phyloP scores from a whole-genome alignment of 2,113 vertebrate genomes.

The Laticauda laticaudata region DNA sequence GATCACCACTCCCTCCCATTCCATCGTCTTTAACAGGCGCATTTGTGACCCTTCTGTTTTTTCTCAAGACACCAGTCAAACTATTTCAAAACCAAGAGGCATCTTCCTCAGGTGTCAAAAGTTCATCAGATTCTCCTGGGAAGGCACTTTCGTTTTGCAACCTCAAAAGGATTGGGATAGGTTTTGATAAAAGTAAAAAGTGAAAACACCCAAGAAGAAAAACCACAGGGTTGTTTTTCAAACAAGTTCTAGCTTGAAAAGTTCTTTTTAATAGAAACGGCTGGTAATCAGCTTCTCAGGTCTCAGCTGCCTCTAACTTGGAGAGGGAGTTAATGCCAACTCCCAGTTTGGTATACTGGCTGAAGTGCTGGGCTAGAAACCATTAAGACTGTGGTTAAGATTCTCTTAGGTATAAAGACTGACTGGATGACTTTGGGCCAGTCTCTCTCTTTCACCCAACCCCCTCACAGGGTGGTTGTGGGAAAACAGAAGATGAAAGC shows the following conservation, averaged over 20 bases:
- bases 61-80: slow-evolving; percentile 1
- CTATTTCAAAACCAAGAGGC: slow-evolving; percentile 5
- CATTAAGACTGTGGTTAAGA: background rate
- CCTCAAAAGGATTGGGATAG: background rate
- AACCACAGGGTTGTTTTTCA: background rate
- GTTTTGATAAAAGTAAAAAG: background rate
- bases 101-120: background rate
- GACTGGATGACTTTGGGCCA: background rate
- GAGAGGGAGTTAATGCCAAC: background rate
- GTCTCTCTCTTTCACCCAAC: background rate
- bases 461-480: background rate
- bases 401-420: background rate
- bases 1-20: background rate
- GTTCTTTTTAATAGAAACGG: background rate
- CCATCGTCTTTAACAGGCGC: background rate
- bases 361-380: background rate
- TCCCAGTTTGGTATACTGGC: background rate
- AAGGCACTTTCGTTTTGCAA: background rate
- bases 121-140: background rate
- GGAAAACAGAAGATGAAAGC: background rate
- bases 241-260: background rate
- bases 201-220: background rate
- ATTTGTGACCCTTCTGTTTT: slow-evolving; percentile 19
- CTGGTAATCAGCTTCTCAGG: background rate
- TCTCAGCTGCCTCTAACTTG: background rate